Percentiles rank a stretch among this genome's conserved stretches.
These are phyloP conservation scores for Drosophila stalkeri DNA, from an alignment of 2,888 invertebrate species.

Conservation along the genomic window DNA sequence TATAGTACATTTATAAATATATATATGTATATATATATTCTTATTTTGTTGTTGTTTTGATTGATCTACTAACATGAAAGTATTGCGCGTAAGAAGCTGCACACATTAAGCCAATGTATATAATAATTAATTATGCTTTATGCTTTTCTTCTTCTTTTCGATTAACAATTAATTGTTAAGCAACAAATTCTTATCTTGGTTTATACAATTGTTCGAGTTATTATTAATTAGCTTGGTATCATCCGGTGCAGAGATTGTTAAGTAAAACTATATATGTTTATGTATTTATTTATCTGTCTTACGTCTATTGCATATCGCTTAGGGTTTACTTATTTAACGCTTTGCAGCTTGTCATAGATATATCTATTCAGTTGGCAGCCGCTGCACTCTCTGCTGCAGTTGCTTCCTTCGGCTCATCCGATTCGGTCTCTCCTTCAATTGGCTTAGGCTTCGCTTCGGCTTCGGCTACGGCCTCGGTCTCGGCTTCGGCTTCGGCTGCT, in stretches of 20 bases:
- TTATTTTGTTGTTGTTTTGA: conserved; percentile 27
- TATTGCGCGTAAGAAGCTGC: conserved; percentile 40
- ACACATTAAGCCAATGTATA: conserved; percentile 14
- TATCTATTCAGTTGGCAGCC: conserved; percentile 41
- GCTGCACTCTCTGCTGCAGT: conserved; percentile 39
- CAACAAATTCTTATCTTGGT: conserved; percentile 21
- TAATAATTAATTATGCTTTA: neutral
- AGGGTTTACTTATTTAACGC: conserved; percentile 35
- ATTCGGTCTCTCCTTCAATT: neutral
- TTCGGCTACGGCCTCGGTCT: conserved; percentile 5
- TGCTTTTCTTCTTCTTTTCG: neutral
- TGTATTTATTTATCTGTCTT: neutral
- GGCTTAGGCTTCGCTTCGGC: conserved; percentile 31
- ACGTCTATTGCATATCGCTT: conserved; percentile 28
- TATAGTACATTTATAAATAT: conserved; percentile 44
- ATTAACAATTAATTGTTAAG: conserved; percentile 20
- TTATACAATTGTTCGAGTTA: conserved; percentile 29
- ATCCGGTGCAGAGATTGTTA: conserved; percentile 22
- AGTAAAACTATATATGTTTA: conserved; percentile 14
- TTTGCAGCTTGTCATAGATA: conserved; percentile 8
- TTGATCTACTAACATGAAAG: conserved; percentile 42
- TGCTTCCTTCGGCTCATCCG: conserved; percentile 38
- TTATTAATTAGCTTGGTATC: conserved; percentile 18
- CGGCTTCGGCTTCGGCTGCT: conserved; percentile 49
- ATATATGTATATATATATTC: conserved; percentile 25